Conservation (phyloP, 1,140 invertebrate species). For the Drosophila repleta region DNA sequence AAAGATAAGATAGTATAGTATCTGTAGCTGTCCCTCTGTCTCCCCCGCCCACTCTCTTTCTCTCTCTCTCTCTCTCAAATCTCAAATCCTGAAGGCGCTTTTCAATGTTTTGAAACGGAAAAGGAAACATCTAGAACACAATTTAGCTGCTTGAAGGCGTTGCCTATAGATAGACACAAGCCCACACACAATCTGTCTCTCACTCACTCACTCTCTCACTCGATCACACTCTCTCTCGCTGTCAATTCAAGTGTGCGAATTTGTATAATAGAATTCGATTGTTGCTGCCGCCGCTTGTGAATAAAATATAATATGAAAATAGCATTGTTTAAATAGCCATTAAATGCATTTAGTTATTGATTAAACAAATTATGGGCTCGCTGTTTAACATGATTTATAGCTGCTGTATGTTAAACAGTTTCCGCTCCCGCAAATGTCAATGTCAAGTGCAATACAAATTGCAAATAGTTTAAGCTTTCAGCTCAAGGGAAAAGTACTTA, state of each 20-base stretch:
- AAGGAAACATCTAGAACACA: slow-evolving; percentile 6
- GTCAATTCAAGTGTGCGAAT: slow-evolving; percentile 63
- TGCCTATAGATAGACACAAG: background rate
- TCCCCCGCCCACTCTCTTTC: background rate
- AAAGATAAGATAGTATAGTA: too few species aligned
- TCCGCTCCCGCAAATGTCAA: slow-evolving; percentile 46
- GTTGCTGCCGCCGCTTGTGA: slow-evolving; percentile 11
- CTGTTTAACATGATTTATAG: slow-evolving; percentile 36
- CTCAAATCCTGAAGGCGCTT: background rate
- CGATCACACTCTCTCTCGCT: slow-evolving; percentile 14
- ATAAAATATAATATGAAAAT: slow-evolving; percentile 1
- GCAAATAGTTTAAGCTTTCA: background rate
- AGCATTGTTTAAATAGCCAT: slow-evolving; percentile 41
- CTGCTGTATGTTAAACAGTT: slow-evolving; percentile 50
- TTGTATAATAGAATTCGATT: slow-evolving; percentile 17
- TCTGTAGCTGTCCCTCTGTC: background rate
- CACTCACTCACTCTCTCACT: background rate
- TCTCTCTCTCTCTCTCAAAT: background rate
- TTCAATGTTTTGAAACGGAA: slow-evolving; percentile 1
- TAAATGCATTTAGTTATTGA: slow-evolving; percentile 59
- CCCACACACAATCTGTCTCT: background rate
- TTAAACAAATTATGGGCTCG: slow-evolving; percentile 41
- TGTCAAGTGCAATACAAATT: slow-evolving; percentile 20
- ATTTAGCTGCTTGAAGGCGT: slow-evolving; percentile 16
- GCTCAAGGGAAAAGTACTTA: slow-evolving; percentile 13